Conservation (phyloP, 2,113 vertebrate species). For the Pachyramphus minor region DNA sequence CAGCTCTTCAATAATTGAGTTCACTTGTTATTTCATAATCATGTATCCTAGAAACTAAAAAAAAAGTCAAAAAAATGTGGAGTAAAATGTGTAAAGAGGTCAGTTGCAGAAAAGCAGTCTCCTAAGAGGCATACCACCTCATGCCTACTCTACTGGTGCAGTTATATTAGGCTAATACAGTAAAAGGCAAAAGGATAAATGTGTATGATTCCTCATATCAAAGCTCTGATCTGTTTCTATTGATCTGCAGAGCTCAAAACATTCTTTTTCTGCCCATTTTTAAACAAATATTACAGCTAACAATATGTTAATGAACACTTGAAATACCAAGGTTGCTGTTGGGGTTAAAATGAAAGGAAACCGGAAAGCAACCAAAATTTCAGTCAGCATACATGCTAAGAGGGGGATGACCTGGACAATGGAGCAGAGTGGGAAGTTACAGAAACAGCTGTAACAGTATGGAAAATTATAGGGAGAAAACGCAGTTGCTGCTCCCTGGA, state of each 20-base stretch:
- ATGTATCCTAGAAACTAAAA: not conserved
- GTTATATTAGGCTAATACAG: not conserved
- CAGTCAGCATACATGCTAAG: not conserved
- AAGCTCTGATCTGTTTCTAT: conserved; percentile 3
- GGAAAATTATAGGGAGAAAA: not conserved
- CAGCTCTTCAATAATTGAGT: not conserved
- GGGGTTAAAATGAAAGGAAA: not conserved
- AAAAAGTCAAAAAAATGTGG: not conserved
- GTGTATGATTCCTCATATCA: not conserved
- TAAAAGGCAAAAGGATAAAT: not conserved
- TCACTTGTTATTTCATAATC: not conserved
- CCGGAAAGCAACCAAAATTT: not conserved
- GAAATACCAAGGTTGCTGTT: conserved; percentile 38
- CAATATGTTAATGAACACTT: conserved; percentile 70
- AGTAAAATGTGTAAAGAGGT: not conserved
- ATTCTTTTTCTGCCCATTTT: conserved; percentile 35
- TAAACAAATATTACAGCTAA: conserved; percentile 47
- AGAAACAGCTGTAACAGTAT: not conserved
- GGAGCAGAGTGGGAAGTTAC: not conserved
- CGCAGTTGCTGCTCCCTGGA: not conserved
- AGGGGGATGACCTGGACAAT: not conserved
- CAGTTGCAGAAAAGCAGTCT: not conserved
- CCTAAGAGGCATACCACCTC: not conserved
- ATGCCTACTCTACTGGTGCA: not conserved
- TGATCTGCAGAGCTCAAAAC: conserved; percentile 67